Evolutionary conservation across 2,797 vertebrate species (phyloP).

Genomic region (Glossophaga mutica): DNA sequence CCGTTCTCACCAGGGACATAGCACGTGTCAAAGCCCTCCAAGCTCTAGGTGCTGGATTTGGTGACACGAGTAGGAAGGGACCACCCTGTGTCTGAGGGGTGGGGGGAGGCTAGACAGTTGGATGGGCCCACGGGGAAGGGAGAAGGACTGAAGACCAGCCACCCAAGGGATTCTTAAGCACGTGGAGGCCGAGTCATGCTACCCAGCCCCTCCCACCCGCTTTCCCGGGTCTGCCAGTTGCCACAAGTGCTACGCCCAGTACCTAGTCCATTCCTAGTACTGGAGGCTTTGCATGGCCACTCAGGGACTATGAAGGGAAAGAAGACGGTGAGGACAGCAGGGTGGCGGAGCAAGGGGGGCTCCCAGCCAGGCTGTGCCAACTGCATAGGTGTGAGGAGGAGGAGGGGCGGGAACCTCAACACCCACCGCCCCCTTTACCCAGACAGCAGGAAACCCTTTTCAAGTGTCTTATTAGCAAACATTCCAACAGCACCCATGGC

Average conservation of each 20-base stretch:
- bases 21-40: rapidly evolving
- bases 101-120: not conserved
- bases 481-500: not conserved
- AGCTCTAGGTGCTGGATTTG: not conserved
- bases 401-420: not conserved
- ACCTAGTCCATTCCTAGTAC: not conserved
- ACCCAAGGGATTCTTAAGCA: not conserved
- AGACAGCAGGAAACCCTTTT: not conserved
- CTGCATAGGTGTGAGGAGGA: not conserved
- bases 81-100: not conserved
- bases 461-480: not conserved
- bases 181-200: rapidly evolving
- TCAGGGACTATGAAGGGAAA: not conserved
- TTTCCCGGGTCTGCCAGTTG: not conserved
- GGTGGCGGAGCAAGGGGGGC: rapidly evolving
- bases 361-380: not conserved
- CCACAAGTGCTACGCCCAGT: not conserved
- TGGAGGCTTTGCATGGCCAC: too few species aligned
- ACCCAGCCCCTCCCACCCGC: not conserved
- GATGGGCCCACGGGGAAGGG: not conserved
- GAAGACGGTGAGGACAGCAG: not conserved
- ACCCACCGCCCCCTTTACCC: rapidly evolving
- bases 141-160: not conserved
- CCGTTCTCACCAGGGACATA: rapidly evolving
- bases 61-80: not conserved